A percentile compares a stretch with the other conserved stretches of the same genome.
Conservation (phyloP, 2,888 invertebrate species). For the Zele albiditarsus region DNA sequence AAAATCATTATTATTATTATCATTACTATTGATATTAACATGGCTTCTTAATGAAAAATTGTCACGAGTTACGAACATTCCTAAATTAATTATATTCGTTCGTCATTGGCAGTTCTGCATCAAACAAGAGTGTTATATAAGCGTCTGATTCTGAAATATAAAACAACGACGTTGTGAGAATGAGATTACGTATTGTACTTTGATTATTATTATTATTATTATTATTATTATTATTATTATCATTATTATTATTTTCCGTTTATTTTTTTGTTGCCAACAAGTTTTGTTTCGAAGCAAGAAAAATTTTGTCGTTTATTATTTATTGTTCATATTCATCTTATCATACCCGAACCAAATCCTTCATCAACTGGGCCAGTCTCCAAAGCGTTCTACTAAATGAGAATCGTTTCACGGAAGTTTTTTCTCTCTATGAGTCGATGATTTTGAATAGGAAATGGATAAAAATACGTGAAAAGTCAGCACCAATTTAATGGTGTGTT, state of each 20-base stretch:
- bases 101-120: background rate
- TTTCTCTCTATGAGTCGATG: no score
- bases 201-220: conserved; percentile 63
- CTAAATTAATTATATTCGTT: background rate
- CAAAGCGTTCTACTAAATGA: no score
- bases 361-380: background rate
- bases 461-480: no score
- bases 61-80: conserved; percentile 3
- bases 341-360: no score
- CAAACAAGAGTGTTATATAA: conserved; percentile 6
- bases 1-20: conserved; percentile 17
- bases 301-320: conserved; percentile 40
- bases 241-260: conserved; percentile 53
- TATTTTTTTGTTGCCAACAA: conserved; percentile 54
- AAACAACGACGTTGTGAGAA: conserved; percentile 37
- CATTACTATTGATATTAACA: conserved; percentile 18
- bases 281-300: conserved; percentile 49
- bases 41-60: conserved; percentile 12
- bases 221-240: conserved; percentile 61
- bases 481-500: no score
- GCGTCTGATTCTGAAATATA: background rate
- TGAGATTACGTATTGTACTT: conserved; percentile 64
- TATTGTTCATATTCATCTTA: conserved; percentile 19
- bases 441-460: no score
- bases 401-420: no score